A percentile compares a stretch with the other conserved stretches of the same genome.
These are phyloP conservation scores for Lontra canadensis DNA, from an alignment of 2,113 vertebrate genomes.

Conservation along the genomic window DNA sequence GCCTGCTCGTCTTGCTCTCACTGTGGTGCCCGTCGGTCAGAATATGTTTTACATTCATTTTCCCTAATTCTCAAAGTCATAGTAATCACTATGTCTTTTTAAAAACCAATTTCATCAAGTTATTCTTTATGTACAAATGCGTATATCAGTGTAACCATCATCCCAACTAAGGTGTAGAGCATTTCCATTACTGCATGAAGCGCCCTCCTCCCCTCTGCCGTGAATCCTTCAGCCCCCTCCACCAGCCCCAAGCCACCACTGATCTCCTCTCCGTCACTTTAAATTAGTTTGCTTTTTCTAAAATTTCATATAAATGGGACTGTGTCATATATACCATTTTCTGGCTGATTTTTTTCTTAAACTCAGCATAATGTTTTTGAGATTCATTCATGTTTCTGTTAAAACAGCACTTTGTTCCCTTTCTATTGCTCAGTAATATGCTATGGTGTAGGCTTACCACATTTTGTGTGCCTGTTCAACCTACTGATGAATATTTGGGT, in stretches of 20 bases:
- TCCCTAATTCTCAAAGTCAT: background rate
- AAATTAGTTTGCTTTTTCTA: background rate
- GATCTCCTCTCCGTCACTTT: background rate
- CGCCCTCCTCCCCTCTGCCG: background rate
- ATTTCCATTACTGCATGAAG: background rate
- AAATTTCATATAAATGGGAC: background rate
- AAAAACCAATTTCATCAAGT: background rate
- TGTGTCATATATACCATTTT: background rate
- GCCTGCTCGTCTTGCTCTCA: background rate
- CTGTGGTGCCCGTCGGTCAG: background rate
- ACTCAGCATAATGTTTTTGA: background rate
- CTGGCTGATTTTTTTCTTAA: background rate
- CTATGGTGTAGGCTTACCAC: background rate
- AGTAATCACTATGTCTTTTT: background rate
- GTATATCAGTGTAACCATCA: background rate
- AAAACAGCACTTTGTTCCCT: background rate
- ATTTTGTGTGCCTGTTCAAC: background rate
- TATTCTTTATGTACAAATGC: background rate
- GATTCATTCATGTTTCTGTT: background rate
- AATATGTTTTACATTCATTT: background rate
- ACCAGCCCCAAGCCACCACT: background rate
- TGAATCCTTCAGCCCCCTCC: background rate
- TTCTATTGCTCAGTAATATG: background rate
- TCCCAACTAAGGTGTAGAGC: background rate
- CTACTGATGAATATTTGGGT: background rate